A percentile compares a stretch with the other conserved stretches of the same genome.
These are phyloP conservation scores for Rhamphomyia laevipes DNA, from an alignment of 2,888 invertebrate species.

Conservation along the genomic window DNA sequence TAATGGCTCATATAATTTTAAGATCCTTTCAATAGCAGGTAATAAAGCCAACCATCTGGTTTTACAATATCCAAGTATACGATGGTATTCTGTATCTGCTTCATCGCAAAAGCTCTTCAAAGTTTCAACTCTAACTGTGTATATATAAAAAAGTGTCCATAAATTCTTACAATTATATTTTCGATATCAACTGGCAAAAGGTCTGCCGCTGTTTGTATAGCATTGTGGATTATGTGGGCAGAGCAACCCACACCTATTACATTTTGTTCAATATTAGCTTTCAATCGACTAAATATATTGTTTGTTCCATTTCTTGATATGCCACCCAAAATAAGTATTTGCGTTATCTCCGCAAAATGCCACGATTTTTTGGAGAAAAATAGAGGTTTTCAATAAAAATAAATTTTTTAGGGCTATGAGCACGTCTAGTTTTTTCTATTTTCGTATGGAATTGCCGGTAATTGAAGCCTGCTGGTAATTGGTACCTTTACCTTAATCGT, in stretches of 20 bases:
- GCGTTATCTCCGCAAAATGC: slow-evolving; percentile 6
- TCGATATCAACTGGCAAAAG: slow-evolving; percentile 8
- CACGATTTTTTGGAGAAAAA: slow-evolving; percentile 6
- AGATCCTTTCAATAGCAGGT: slow-evolving; percentile 4
- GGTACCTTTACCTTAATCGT: too few relatives aligned
- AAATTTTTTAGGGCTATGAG: too few relatives aligned
- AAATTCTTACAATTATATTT: slow-evolving; percentile 5
- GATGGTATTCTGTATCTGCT: slow-evolving; percentile 5
- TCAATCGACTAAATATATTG: slow-evolving; percentile 7
- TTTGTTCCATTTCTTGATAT: neutral
- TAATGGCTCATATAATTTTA: slow-evolving; percentile 5
- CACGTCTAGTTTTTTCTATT: too few relatives aligned
- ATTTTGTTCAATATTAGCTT: neutral
- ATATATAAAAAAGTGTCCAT: slow-evolving; percentile 4
- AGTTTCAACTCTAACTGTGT: slow-evolving; percentile 10
- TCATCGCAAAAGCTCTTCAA: slow-evolving; percentile 6
- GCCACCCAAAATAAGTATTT: slow-evolving; percentile 11
- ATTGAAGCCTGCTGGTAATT: too few relatives aligned
- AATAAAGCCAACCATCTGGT: slow-evolving; percentile 9
- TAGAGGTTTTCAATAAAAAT: too few relatives aligned
- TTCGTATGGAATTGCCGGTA: too few relatives aligned
- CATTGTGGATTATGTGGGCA: slow-evolving; percentile 10
- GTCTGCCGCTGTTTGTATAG: slow-evolving; percentile 11
- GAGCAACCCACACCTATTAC: slow-evolving; percentile 10
- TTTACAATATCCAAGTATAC: slow-evolving; percentile 7